These are phyloP conservation scores for Netelia fuscicornis DNA, from an alignment of 2,888 invertebrate species.

Conservation along the genomic window DNA sequence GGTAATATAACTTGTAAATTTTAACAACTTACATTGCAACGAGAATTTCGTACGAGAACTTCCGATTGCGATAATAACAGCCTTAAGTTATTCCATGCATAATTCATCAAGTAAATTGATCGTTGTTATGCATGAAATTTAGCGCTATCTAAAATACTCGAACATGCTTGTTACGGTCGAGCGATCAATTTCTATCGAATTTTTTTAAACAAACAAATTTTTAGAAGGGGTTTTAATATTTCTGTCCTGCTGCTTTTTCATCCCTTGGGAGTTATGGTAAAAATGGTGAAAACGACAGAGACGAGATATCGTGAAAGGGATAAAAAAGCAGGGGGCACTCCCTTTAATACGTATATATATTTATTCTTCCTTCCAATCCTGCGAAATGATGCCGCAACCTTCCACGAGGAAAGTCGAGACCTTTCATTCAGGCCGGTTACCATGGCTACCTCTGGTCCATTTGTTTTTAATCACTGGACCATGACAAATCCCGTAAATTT, in stretches of 20 bases:
- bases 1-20: conserved; percentile 51
- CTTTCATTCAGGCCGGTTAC: conserved; percentile 68
- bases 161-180: not conserved
- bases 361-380: not conserved
- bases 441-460: conserved; percentile 75
- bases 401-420: conserved; percentile 23
- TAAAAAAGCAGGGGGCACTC: not conserved
- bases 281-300: conserved; percentile 1
- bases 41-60: conserved; percentile 1
- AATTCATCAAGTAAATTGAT: not conserved
- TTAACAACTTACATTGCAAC: conserved; percentile 3
- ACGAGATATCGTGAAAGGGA: not conserved
- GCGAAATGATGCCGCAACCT: conserved; percentile 8
- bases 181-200: not conserved
- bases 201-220: not conserved
- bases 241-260: not conserved
- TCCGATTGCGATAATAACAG: conserved; percentile 14
- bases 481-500: conserved; percentile 55
- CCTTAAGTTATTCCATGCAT: not conserved
- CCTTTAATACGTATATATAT: not conserved
- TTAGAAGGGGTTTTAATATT: not conserved
- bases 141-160: too few species aligned
- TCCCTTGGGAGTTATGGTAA: not conserved
- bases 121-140: not conserved
- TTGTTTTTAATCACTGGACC: conserved; percentile 79